Conservation (phyloP, 2,888 invertebrate genomes). For the Drosophila anceps region DNA sequence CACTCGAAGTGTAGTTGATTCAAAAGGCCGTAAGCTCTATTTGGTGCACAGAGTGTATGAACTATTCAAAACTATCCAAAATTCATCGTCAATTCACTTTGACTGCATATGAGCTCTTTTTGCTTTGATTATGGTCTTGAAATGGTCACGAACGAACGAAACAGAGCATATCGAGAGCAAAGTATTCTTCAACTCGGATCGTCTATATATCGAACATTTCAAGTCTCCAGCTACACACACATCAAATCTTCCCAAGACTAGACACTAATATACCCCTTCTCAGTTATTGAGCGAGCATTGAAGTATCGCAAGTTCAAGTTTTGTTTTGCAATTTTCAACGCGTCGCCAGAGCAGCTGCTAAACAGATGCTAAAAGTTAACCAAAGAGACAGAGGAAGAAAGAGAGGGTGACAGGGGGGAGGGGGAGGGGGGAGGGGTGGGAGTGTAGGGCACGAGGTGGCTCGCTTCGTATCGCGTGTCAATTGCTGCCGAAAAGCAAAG, state of each 20-base stretch:
- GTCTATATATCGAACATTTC: neutral
- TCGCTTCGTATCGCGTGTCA: conserved; percentile 80
- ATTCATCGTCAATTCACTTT: too few relatives aligned
- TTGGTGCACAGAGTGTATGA: too few relatives aligned
- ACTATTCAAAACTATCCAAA: too few relatives aligned
- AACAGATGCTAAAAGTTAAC: conserved; percentile 7
- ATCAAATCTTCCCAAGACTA: neutral
- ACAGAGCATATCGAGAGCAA: neutral
- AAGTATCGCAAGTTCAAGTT: neutral
- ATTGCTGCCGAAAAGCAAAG: conserved; percentile 73
- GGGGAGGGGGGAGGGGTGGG: accelerated
- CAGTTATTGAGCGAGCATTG: neutral
- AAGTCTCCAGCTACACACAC: neutral
- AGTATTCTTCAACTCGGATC: neutral
- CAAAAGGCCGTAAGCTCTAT: too few relatives aligned
- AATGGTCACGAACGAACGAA: too few relatives aligned
- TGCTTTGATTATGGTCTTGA: too few relatives aligned
- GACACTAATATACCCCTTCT: neutral
- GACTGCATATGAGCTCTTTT: too few relatives aligned
- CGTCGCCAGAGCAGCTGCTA: conserved; percentile 14
- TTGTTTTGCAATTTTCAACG: conserved; percentile 11
- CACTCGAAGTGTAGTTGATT: too few relatives aligned
- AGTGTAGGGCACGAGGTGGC: conserved; percentile 1
- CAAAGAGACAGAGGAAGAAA: neutral
- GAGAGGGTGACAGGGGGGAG: neutral